Percentiles rank a stretch among this genome's conserved stretches.
These are phyloP conservation scores for Steatocranus sp. DNA, from an alignment of 2,797 vertebrate genomes.

Conservation along the genomic window DNA sequence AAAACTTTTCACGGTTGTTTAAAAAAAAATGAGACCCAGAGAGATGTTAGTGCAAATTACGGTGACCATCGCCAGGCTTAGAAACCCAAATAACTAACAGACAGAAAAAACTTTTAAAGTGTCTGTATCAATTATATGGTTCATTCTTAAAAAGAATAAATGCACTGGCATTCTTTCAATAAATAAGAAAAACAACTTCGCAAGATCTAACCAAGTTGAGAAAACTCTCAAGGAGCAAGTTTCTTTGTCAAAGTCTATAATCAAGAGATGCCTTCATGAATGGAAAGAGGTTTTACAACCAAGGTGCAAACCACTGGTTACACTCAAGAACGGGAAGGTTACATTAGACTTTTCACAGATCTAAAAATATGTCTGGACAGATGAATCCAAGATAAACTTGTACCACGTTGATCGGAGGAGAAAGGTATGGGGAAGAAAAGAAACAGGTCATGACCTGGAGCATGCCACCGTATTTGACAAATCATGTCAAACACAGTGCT, in stretches of 20 bases:
- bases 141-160: not conserved
- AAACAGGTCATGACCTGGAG: not conserved
- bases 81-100: not conserved
- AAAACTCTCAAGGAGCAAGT: not conserved
- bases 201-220: not conserved
- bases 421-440: not conserved
- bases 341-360: not conserved
- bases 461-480: not conserved
- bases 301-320: not conserved
- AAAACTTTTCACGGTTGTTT: rapidly evolving
- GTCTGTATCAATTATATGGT: not conserved
- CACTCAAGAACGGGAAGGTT: not conserved
- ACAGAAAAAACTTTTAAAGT: not conserved
- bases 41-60: not conserved
- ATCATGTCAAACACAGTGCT: not conserved
- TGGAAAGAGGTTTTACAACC: not conserved
- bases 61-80: not conserved
- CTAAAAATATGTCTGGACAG: not conserved
- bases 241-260: not conserved
- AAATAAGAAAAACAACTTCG: not conserved
- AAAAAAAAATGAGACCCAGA: not conserved
- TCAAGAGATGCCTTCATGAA: not conserved
- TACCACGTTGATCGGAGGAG: not conserved
- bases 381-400: not conserved
- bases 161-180: not conserved